Evolutionary conservation across 2,113 vertebrate genomes (phyloP), one percentile per base, ranked within the genome.

Genomic region (Anhinga anhinga): DNA sequence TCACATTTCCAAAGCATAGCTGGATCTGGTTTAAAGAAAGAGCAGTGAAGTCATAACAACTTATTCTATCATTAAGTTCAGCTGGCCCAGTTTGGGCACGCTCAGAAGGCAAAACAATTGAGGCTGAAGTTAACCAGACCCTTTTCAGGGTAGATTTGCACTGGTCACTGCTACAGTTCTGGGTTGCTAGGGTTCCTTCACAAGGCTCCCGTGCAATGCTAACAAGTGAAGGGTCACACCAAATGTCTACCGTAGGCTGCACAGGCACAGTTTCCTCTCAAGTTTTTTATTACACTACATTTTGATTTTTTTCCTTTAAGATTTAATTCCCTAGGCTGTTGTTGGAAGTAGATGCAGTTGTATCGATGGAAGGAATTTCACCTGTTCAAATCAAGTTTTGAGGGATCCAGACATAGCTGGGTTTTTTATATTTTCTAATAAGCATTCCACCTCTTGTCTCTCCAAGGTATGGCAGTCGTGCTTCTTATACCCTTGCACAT

Each of bases 211-310:
- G 59, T 97, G 90, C 81, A 82, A 96, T 86, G 93, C 74, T 90
- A 97, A 95, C 90, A 96, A 47, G 47, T 63, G 69, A 94, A 98
- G 94, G 95, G 91, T 97, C 97, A 98, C 90, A 93, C 93, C 90
- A 97, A 98, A 97, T 88, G 80, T 94, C 93, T 93, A 84, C 97
- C 91, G 86, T 90, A 96, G 93, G 94, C 91, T 97, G 92, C 94
- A 96, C 92, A 91, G 93, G 88, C 92, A 94, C 69, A 87, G 91
- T 72, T 96, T 93, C 94, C 93, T 95, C 93, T 97, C 63, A 82
- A 95, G 94, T 50, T 94, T 98, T 94, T 78, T 84, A 95, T 92
- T 84, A 71, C 56, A 94, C 81, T 65, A 82, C 53, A 16, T 73
- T 95, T 73, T 61, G 20, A 32, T 3, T 17, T n/a, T 81, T 16